phyloP scores from a whole-genome alignment of 2,888 invertebrate species.

The Troides helena region DNA sequence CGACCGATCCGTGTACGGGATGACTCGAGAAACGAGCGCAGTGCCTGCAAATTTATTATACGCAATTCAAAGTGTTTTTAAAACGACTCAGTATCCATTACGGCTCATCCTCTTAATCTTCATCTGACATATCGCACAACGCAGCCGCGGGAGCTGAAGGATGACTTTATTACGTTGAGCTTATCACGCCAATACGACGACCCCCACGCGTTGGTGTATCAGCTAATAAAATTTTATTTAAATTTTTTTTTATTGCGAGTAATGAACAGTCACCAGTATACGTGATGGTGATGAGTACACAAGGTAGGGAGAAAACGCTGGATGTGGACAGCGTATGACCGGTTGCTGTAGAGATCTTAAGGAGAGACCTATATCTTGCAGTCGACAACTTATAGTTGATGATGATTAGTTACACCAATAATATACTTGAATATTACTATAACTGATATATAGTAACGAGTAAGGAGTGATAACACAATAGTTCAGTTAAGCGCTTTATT shows the following conservation, averaged over 20 bases:
- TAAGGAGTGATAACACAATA: too few species aligned
- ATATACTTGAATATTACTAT: too few species aligned
- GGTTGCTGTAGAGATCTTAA: too few species aligned
- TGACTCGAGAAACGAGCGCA: constrained; percentile 15
- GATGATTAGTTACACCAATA: too few species aligned
- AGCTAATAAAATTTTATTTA: constrained; percentile 8
- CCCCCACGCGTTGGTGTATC: constrained; percentile 11
- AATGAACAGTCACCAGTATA: background rate
- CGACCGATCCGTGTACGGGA: constrained; percentile 15
- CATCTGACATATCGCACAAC: constrained; percentile 17
- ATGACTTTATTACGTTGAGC: constrained; percentile 26
- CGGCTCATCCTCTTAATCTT: constrained; percentile 24
- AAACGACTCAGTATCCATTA: constrained; percentile 20
- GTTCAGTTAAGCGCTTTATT: too few species aligned
- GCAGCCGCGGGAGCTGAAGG: constrained; percentile 23
- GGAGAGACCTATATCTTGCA: too few species aligned
- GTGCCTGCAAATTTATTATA: constrained; percentile 17
- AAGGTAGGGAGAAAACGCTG: too few species aligned
- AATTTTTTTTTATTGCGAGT: background rate
- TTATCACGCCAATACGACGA: constrained; percentile 21
- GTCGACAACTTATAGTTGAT: too few species aligned
- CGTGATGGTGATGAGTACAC: too few species aligned
- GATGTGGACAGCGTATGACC: too few species aligned
- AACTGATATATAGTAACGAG: too few species aligned
- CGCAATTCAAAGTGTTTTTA: constrained; percentile 23